A percentile compares a stretch with the other conserved stretches of the same genome.
These are phyloP conservation scores for Mus minutoides DNA, from an alignment of 2,797 vertebrate genomes.

Conservation along the genomic window DNA sequence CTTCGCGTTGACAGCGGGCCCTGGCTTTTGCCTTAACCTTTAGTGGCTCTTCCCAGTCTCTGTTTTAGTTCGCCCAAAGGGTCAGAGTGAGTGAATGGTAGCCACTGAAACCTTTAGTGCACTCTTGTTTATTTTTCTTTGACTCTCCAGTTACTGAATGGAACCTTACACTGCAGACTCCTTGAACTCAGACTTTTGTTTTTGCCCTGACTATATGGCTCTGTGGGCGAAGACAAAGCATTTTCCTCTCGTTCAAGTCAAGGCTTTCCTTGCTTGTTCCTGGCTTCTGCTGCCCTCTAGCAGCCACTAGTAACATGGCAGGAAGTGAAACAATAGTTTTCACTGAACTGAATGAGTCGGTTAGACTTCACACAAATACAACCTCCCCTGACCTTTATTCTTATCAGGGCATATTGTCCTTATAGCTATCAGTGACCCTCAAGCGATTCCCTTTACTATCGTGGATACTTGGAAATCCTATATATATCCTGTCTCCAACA, in stretches of 20 bases:
- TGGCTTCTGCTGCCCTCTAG: slow-evolving; percentile 83
- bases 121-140: slow-evolving; percentile 28
- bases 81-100: background rate
- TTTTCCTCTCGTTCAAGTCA: background rate
- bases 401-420: background rate
- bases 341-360: background rate
- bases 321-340: slow-evolving; percentile 48
- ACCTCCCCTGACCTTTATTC: background rate
- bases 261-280: slow-evolving; percentile 38
- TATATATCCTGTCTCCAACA: background rate
- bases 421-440: background rate
- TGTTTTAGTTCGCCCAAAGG: background rate
- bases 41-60: background rate
- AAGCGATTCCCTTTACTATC: background rate
- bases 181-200: slow-evolving; percentile 52
- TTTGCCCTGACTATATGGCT: slow-evolving; percentile 30
- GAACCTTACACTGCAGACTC: slow-evolving; percentile 31
- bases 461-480: background rate
- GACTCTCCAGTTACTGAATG: slow-evolving; percentile 16
- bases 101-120: background rate
- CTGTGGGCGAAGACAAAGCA: background rate
- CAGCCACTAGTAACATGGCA: slow-evolving; percentile 65
- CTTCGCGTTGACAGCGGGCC: background rate
- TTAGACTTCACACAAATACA: background rate
- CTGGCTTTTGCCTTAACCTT: background rate